Evolutionary conservation across 2,113 vertebrate species (phyloP).

Genomic region (Proteles cristata): DNA sequence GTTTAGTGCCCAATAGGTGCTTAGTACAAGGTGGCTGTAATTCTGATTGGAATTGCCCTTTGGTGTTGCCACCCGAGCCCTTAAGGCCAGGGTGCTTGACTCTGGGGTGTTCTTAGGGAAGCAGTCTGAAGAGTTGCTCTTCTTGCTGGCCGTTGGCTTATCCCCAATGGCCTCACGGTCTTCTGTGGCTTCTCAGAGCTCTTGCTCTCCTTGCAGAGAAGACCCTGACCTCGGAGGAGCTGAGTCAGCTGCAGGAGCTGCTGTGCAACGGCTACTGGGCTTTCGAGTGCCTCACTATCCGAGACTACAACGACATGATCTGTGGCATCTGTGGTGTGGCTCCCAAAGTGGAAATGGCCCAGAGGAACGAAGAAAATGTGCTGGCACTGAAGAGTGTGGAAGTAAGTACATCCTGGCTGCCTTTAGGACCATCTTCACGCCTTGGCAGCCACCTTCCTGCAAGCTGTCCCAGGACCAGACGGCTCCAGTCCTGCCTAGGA

Average conservation of each 20-base stretch:
- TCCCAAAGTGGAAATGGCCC: conserved; percentile 96
- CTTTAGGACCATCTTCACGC: neutral
- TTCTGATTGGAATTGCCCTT: neutral
- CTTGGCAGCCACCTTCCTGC: neutral
- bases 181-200: neutral
- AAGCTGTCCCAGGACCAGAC: neutral
- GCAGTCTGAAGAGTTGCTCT: neutral
- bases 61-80: neutral
- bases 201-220: conserved; percentile 88
- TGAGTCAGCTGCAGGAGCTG: conserved; percentile 91
- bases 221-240: conserved; percentile 87
- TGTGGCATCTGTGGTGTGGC: conserved; percentile 97
- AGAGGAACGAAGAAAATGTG: conserved; percentile 90
- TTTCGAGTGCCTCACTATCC: conserved; percentile 96
- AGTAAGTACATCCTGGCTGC: conserved; percentile 81
- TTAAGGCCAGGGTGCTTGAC: neutral
- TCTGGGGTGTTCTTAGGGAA: neutral
- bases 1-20: neutral
- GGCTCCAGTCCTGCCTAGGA: neutral
- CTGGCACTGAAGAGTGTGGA: conserved; percentile 96
- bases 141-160: neutral
- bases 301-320: conserved; percentile 99
- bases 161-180: neutral
- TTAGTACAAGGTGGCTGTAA: neutral
- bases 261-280: conserved; percentile 97